Evolutionary conservation across 2,113 vertebrate species (phyloP), one percentile per base, ranked within the genome.

Genomic region (Gadus macrocephalus): DNA sequence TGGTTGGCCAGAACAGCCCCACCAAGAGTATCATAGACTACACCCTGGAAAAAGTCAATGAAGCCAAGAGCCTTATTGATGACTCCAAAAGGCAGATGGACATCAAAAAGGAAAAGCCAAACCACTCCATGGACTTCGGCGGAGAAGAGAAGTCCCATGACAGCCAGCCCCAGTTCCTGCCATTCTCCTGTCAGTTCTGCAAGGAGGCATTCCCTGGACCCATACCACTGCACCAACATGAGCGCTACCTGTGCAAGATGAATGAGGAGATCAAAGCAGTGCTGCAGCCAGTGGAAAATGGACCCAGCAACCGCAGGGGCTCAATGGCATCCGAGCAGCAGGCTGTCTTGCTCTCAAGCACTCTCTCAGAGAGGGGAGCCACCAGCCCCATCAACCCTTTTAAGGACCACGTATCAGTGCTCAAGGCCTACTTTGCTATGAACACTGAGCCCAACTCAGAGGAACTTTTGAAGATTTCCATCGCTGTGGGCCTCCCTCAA

Each of bases 241-340:
- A 98, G 88, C 94, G 96, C 81, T 98, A 98, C 89, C 87, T 98
- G 84, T 98, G 96, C 89, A 97, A 96, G 81, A 98, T 97, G 96
- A 98, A 97, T 0, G 95, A 97, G 89, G 96, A 98, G 84, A 97
- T 98, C 87, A 96, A 96, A 86, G 95, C 95, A 16, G 95, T 95
- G 82, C 93, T 98, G 81, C 95, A 96, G 89, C 96, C 96, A 53
- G 89, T 90, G 0, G 94, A 96, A 81, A 91, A 89, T 85, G 86
- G 93, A 85, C 90, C 92, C 77, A 77, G 89, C 62, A 89, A 90
- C 87, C 93, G 89, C 86, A 91, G 90, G 53, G 93, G 90, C 82
- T 72, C 90, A 71, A 90, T 92, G 74, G 69, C 73, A 66, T 71
- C 91, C 67, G 94, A 96, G 90, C 95, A 95, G 85, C 93, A 95